Conservation (phyloP, 2,797 vertebrate genomes). For the Propithecus deckenii region DNA sequence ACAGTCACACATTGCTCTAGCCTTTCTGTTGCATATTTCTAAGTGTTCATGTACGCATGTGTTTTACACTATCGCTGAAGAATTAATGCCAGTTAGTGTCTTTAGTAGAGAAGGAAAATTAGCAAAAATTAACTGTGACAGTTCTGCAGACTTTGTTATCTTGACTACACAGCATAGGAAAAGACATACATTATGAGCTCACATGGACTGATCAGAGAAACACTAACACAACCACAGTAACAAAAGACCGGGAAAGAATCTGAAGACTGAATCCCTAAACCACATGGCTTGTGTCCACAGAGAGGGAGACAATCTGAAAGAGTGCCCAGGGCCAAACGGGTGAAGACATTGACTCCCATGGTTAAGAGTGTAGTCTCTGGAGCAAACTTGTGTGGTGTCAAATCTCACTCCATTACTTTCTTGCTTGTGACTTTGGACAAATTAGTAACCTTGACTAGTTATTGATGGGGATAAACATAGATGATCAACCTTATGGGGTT, state of each 20-base stretch:
- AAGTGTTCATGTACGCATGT: not conserved
- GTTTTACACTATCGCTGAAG: not conserved
- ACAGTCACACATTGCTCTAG: not conserved
- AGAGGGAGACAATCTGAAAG: not conserved
- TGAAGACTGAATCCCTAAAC: not conserved
- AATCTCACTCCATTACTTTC: not conserved
- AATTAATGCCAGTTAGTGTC: slow-evolving; percentile 1
- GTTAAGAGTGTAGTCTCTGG: not conserved
- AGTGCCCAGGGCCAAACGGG: not conserved
- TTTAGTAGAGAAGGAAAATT: slow-evolving; percentile 2
- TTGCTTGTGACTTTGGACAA: not conserved
- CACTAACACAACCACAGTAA: not conserved
- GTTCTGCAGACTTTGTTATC: not conserved
- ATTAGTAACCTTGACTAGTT: not conserved
- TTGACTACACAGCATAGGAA: not conserved
- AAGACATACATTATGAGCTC: not conserved
- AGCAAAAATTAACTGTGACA: slow-evolving; percentile 12
- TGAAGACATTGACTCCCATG: not conserved
- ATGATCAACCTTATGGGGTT: not conserved
- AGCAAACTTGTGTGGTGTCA: not conserved
- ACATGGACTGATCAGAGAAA: not conserved
- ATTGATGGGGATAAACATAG: not conserved
- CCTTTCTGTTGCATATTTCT: not conserved
- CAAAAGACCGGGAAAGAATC: not conserved
- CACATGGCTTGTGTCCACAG: not conserved